These are phyloP conservation scores for Triplophysa dalaica DNA, from an alignment of 2,113 vertebrate genomes.

Conservation along the genomic window DNA sequence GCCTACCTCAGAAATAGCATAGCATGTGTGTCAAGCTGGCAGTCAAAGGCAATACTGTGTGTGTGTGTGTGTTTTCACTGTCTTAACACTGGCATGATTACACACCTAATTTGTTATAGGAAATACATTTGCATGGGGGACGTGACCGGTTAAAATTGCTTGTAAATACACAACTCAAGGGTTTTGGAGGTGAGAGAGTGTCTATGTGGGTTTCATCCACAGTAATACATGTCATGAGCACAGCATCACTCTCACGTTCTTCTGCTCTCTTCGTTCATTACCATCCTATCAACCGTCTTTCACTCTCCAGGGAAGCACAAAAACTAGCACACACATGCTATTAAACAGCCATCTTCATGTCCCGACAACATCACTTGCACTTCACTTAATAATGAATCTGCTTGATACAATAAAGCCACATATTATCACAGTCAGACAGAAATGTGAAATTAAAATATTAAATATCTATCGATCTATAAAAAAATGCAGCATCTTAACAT, in stretches of 20 bases:
- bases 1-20: constrained; percentile 21
- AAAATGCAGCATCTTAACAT: neutral
- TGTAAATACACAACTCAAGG: neutral
- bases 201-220: constrained; percentile 30
- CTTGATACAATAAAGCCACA: neutral
- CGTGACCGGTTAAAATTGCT: neutral
- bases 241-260: constrained; percentile 38
- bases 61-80: too few relatives aligned
- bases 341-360: constrained; percentile 29
- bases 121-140: constrained; percentile 22
- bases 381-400: constrained; percentile 24
- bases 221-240: constrained; percentile 54
- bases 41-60: constrained; percentile 4
- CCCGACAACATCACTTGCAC: constrained; percentile 31
- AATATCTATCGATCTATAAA: too few relatives aligned
- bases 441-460: too few relatives aligned
- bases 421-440: neutral
- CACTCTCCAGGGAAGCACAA: constrained; percentile 40
- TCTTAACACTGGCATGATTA: neutral
- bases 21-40: constrained; percentile 1
- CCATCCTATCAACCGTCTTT: constrained; percentile 44
- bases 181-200: constrained; percentile 8
- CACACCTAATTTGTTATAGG: constrained; percentile 16
- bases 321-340: constrained; percentile 26
- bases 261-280: constrained; percentile 38